A percentile compares a stretch with the other conserved stretches of the same genome.
Conservation (phyloP, 2,888 invertebrate genomes). For the Idaea straminata region DNA sequence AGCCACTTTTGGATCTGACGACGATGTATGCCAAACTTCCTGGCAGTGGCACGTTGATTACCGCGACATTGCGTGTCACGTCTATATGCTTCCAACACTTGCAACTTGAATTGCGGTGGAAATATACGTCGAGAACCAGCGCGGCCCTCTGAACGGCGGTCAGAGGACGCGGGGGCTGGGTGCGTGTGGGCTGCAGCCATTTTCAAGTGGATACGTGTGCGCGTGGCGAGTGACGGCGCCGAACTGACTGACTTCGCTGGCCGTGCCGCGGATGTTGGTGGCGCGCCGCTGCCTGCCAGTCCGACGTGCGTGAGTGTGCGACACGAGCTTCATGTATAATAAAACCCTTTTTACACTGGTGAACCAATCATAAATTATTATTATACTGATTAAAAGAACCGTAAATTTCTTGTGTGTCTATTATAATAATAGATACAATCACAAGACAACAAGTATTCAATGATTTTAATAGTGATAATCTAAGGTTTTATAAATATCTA, state of each 20-base stretch:
- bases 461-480: background rate
- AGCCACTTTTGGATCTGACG: constrained; percentile 96
- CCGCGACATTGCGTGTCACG: constrained; percentile 93
- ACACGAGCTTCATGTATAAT: constrained; percentile 69
- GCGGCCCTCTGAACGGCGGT: constrained; percentile 76
- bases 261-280: constrained; percentile 68
- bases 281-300: constrained; percentile 75
- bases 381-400: background rate
- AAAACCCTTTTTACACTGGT: constrained; percentile 40
- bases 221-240: constrained; percentile 75
- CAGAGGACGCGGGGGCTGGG: constrained; percentile 69
- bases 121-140: constrained; percentile 93
- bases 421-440: background rate
- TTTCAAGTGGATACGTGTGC: constrained; percentile 54
- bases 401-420: background rate
- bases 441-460: background rate
- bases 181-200: constrained; percentile 76
- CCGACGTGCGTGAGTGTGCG: constrained; percentile 69
- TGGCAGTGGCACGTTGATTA: constrained; percentile 93
- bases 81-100: constrained; percentile 92
- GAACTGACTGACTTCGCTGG: constrained; percentile 74
- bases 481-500: background rate
- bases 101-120: constrained; percentile 92
- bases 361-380: background rate
- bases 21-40: constrained; percentile 94